phyloP scores from a whole-genome alignment of 2,888 invertebrate genomes.

The Brachyptera risi region DNA sequence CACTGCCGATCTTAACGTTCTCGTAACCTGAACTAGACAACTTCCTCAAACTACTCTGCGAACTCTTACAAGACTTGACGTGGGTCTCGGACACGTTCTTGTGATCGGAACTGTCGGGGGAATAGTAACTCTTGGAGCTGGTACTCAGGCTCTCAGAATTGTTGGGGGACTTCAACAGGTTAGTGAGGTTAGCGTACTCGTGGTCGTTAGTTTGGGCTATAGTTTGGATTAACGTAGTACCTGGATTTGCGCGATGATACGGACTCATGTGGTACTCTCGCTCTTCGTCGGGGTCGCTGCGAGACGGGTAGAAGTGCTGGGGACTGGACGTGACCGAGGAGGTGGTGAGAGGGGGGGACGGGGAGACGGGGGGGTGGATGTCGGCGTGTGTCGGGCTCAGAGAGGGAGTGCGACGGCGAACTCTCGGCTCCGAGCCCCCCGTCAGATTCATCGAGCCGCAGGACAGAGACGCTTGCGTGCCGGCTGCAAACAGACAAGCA shows the following conservation, averaged over 20 bases:
- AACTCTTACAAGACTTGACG: too few species aligned
- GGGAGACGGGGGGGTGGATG: conserved; percentile 34
- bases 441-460: conserved; percentile 61
- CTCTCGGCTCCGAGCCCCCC: conserved; percentile 80
- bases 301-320: conserved; percentile 35
- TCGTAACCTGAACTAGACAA: too few species aligned
- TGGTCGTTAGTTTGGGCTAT: conserved; percentile 15
- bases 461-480: conserved; percentile 42
- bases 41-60: too few species aligned
- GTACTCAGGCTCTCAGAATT: neutral
- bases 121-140: too few species aligned
- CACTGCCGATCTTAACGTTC: conserved; percentile 42
- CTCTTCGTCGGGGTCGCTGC: neutral
- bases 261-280: too few species aligned
- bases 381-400: conserved; percentile 40
- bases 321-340: conserved; percentile 39
- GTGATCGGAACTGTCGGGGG: too few species aligned
- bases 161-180: neutral
- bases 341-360: conserved; percentile 37
- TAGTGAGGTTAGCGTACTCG: neutral
- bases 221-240: conserved; percentile 32
- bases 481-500: conserved; percentile 30
- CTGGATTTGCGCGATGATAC: neutral
- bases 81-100: too few species aligned
- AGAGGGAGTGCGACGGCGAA: conserved; percentile 49